Conservation (phyloP, 2,888 invertebrate species). For the Colletes collaris region DNA sequence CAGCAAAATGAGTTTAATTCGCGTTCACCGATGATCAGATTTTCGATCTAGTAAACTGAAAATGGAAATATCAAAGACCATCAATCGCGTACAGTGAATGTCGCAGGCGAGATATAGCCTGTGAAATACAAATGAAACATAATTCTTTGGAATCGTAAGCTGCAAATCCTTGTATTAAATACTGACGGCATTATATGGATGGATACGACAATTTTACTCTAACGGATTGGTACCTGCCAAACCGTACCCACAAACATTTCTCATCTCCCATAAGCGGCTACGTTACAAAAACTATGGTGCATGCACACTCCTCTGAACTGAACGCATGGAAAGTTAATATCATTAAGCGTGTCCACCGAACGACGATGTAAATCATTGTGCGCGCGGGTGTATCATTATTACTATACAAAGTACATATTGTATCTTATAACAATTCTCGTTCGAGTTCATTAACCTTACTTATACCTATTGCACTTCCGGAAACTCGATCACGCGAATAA, state of each 20-base stretch:
- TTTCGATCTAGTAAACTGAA: constrained; percentile 10
- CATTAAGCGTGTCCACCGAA: constrained; percentile 9
- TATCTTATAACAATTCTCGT: constrained; percentile 19
- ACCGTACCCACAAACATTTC: constrained; percentile 29
- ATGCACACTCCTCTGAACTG: background rate
- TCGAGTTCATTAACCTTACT: background rate
- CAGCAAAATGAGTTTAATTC: constrained; percentile 51
- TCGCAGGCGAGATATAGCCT: constrained; percentile 30
- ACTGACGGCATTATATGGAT: constrained; percentile 71
- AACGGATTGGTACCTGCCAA: constrained; percentile 63
- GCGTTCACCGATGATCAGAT: constrained; percentile 10
- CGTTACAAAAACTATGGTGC: constrained; percentile 1
- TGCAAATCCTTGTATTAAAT: constrained; percentile 50
- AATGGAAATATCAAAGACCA: constrained; percentile 20
- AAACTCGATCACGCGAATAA: constrained; percentile 33
- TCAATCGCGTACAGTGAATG: background rate
- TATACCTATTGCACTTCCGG: constrained; percentile 47
- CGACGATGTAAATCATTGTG: constrained; percentile 28
- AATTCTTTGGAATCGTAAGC: constrained; percentile 55
- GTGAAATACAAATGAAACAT: constrained; percentile 36
- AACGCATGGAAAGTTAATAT: constrained; percentile 27
- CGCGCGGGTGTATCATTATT: constrained; percentile 27
- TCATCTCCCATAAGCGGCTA: constrained; percentile 12
- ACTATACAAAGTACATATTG: constrained; percentile 25
- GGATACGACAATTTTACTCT: constrained; percentile 57